These are phyloP conservation scores for Mermis nigrescens DNA, from an alignment of 2,888 invertebrate species.

Conservation along the genomic window DNA sequence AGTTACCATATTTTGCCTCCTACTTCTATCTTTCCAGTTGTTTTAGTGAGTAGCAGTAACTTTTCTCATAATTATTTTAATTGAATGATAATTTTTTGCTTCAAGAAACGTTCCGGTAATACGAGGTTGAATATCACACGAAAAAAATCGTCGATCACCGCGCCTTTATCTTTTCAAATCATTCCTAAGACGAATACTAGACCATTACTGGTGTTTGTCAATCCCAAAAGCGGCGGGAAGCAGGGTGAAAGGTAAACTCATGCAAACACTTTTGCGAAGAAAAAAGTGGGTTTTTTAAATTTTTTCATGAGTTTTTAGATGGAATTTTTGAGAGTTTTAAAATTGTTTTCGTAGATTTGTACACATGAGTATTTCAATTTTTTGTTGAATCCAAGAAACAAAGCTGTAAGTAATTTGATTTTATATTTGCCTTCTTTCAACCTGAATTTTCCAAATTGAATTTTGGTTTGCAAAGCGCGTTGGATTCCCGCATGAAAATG, in stretches of 20 bases:
- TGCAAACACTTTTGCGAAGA: too few species aligned
- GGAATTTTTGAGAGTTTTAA: not conserved
- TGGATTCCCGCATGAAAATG: too few species aligned
- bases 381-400: too few species aligned
- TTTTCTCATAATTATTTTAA: too few species aligned
- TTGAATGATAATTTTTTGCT: too few species aligned
- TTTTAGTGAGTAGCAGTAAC: slow-evolving; percentile 45
- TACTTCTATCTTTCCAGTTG: slow-evolving; percentile 71
- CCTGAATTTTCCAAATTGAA: too few species aligned
- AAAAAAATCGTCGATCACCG: not conserved
- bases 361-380: too few species aligned
- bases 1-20: slow-evolving; percentile 76
- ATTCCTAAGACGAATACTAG: slow-evolving; percentile 51
- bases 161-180: slow-evolving; percentile 63
- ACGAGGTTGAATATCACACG: not conserved
- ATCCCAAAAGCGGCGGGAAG: slow-evolving; percentile 84
- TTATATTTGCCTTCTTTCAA: too few species aligned
- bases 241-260: slow-evolving; percentile 53
- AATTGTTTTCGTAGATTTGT: too few species aligned
- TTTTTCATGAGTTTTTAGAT: not conserved
- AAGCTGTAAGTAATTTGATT: too few species aligned
- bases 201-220: slow-evolving; percentile 79
- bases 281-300: too few species aligned
- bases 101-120: not conserved
- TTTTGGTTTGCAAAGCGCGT: too few species aligned